Evolutionary conservation across 2,113 vertebrate species (phyloP).

Genomic region (Scomber japonicus): DNA sequence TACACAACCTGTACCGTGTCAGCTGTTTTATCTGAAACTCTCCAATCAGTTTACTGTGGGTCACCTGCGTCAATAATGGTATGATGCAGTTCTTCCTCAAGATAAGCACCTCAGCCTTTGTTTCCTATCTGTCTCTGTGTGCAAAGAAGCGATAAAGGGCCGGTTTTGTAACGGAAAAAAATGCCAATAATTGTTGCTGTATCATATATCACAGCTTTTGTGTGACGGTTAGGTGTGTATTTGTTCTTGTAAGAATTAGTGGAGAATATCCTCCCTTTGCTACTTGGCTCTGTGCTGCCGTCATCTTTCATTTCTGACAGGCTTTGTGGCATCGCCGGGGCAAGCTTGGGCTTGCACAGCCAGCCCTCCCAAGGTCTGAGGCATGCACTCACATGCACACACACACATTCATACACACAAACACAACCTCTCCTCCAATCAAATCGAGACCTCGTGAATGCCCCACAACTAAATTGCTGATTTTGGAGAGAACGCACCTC

Average conservation of each 20-base stretch:
- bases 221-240: constrained; percentile 33
- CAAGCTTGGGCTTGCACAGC: constrained; percentile 80
- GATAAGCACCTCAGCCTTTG: constrained; percentile 62
- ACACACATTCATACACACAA: constrained; percentile 32
- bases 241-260: constrained; percentile 54
- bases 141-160: constrained; percentile 4
- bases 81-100: constrained; percentile 66
- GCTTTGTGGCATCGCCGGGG: constrained; percentile 72
- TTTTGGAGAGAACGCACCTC: constrained; percentile 73
- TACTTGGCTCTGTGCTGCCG: constrained; percentile 31
- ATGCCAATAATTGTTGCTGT: constrained; percentile 34
- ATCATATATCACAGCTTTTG: constrained; percentile 61
- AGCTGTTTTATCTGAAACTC: constrained; percentile 56
- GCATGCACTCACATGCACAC: constrained; percentile 59
- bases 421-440: constrained; percentile 76
- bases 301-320: constrained; percentile 77
- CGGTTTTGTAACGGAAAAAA: constrained; percentile 48
- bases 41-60: constrained; percentile 54
- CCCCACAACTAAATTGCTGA: constrained; percentile 79
- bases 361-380: constrained; percentile 84
- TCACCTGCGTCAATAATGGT: constrained; percentile 73
- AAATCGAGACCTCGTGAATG: constrained; percentile 67
- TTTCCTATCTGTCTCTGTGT: constrained; percentile 36
- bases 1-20: constrained; percentile 33
- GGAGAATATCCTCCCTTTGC: constrained; percentile 33